Evolutionary conservation across 2,797 vertebrate species (phyloP).

Genomic region (Gobionotothen gibberifrons): DNA sequence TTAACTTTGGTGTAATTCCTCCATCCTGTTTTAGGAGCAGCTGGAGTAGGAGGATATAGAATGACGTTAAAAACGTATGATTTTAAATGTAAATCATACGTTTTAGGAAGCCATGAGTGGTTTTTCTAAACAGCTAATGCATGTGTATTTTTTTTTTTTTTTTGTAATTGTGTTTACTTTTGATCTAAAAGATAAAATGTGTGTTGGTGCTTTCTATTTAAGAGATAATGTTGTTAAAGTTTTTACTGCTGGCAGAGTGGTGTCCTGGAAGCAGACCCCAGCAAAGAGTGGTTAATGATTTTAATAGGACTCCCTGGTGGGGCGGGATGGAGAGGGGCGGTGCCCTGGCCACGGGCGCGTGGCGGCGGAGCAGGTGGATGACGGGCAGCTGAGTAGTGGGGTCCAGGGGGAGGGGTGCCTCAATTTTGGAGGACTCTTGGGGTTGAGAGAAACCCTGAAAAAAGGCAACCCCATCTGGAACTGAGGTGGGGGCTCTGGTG

Average conservation of each 20-base stretch:
- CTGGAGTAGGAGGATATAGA: constrained; percentile 12
- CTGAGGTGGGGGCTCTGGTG: constrained; percentile 84
- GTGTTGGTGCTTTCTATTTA: constrained; percentile 30
- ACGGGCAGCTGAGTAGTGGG: constrained; percentile 86
- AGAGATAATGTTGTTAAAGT: constrained; percentile 60
- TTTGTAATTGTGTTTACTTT: constrained; percentile 2
- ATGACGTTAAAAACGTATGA: background rate
- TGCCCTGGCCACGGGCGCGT: constrained; percentile 82
- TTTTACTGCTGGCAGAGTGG: constrained; percentile 55
- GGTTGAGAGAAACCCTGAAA: constrained; percentile 85
- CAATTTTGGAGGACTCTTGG: constrained; percentile 87
- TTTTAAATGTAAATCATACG: constrained; percentile 1
- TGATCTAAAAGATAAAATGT: constrained; percentile 13
- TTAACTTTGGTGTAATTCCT: constrained; percentile 61
- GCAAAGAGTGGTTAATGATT: constrained; percentile 81
- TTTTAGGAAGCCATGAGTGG: background rate
- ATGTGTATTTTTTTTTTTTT: background rate
- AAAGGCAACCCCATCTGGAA: constrained; percentile 88
- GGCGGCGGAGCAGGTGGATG: constrained; percentile 87
- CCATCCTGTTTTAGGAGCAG: constrained; percentile 37
- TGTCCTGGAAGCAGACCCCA: constrained; percentile 64
- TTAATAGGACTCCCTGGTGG: constrained; percentile 79
- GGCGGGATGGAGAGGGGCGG: constrained; percentile 66
- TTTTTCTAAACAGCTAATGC: background rate
- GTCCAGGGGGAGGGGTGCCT: constrained; percentile 70